Conservation (phyloP, 2,113 vertebrate genomes). For the Hemiprocne comata region DNA sequence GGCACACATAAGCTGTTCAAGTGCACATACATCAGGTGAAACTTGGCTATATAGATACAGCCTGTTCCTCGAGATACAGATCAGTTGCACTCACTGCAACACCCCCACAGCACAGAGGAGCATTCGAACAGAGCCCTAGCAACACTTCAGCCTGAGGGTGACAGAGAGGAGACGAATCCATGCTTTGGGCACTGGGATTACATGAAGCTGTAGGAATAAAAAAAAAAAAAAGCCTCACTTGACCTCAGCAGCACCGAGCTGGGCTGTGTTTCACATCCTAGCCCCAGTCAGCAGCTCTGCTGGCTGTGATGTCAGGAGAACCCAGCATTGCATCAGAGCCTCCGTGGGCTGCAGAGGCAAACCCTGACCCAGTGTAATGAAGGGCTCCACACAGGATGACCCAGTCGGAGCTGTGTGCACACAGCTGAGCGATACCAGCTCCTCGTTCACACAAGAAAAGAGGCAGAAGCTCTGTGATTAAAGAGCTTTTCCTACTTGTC, state of each 20-base stretch:
- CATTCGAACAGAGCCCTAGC: background rate
- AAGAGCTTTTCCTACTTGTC: background rate
- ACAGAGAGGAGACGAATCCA: rapidly evolving
- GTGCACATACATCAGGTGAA: rapidly evolving
- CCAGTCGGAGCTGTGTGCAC: background rate
- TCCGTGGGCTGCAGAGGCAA: background rate
- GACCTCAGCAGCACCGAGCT: background rate
- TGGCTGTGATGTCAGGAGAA: background rate
- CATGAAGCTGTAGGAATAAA: background rate
- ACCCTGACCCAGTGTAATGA: rapidly evolving
- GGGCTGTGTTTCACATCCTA: background rate
- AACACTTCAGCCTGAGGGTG: rapidly evolving
- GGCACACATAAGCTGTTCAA: background rate
- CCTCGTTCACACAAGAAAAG: rapidly evolving
- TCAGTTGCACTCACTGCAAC: background rate
- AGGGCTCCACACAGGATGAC: background rate
- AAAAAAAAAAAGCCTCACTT: background rate
- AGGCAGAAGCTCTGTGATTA: background rate
- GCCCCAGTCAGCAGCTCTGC: background rate
- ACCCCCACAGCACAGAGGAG: background rate
- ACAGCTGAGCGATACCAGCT: background rate
- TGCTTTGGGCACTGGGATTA: background rate
- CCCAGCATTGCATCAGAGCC: background rate
- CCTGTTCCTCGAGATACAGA: rapidly evolving
- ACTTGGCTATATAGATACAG: rapidly evolving